A percentile compares a stretch with the other conserved stretches of the same genome.
These are phyloP conservation scores for Oreochromis niloticus DNA, from an alignment of 2,113 vertebrate species.

Conservation along the genomic window DNA sequence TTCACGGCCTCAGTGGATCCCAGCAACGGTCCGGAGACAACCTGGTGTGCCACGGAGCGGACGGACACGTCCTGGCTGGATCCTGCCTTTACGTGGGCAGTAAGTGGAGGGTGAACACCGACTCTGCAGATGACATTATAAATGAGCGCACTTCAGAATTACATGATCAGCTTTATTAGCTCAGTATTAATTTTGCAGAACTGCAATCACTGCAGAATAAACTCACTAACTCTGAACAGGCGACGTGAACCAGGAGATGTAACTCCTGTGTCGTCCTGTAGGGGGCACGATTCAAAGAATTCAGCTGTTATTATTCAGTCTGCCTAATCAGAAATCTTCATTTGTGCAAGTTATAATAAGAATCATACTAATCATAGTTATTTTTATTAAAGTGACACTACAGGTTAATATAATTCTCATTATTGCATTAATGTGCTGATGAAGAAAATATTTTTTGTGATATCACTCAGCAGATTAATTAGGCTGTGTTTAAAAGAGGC, in stretches of 20 bases:
- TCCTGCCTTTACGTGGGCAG: slow-evolving; percentile 91
- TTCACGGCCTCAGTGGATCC: slow-evolving; percentile 84
- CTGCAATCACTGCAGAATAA: background rate
- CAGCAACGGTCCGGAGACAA: slow-evolving; percentile 91
- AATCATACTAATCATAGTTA: background rate
- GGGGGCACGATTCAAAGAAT: background rate
- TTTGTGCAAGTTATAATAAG: background rate
- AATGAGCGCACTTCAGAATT: background rate
- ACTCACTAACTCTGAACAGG: background rate
- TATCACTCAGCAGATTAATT: no score
- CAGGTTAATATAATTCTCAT: background rate
- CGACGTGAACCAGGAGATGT: background rate
- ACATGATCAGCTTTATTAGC: background rate
- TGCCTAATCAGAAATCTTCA: background rate
- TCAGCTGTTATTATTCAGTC: background rate
- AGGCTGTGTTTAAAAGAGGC: no score
- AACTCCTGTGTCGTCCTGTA: background rate
- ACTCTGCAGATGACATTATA: background rate
- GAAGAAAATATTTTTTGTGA: background rate
- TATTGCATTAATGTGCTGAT: background rate
- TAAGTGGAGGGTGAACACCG: slow-evolving; percentile 65
- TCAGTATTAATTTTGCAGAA: background rate
- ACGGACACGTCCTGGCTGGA: slow-evolving; percentile 84
- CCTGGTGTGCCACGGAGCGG: slow-evolving; percentile 84
- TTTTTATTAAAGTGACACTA: background rate